These are phyloP conservation scores for Cotesia typhae DNA, from an alignment of 1,140 invertebrate species.

Conservation along the genomic window DNA sequence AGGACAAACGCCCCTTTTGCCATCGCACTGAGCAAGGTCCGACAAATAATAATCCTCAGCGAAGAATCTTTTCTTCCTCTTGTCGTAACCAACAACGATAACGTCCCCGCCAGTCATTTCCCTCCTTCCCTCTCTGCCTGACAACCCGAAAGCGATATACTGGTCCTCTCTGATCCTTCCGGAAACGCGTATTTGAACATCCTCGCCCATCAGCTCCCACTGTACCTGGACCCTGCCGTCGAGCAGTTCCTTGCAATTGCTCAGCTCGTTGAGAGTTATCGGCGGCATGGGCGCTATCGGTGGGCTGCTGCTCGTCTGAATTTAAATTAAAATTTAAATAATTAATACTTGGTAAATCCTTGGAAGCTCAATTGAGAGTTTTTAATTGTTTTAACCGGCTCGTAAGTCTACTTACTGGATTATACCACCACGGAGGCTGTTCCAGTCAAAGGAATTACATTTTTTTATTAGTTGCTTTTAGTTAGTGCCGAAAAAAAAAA, in stretches of 20 bases:
- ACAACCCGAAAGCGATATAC: conserved; percentile 88
- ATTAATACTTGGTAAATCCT: too few relatives aligned
- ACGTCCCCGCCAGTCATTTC: conserved; percentile 85
- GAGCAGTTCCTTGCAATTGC: conserved; percentile 83
- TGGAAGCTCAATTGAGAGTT: not conserved
- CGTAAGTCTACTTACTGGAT: conserved; percentile 77
- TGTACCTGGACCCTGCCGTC: conserved; percentile 81
- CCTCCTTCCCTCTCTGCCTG: conserved; percentile 75
- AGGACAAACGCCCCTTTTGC: conserved; percentile 84
- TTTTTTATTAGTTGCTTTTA: conserved; percentile 13
- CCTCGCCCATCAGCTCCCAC: conserved; percentile 79
- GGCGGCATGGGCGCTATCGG: conserved; percentile 66
- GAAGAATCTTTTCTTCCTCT: conserved; percentile 73
- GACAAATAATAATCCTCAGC: conserved; percentile 88
- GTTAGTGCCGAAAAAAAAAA: not conserved
- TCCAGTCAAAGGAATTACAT: conserved; percentile 40
- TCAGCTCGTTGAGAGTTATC: conserved; percentile 62
- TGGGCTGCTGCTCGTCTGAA: conserved; percentile 74
- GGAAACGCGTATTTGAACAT: conserved; percentile 78
- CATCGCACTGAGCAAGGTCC: conserved; percentile 82
- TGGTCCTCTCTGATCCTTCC: conserved; percentile 82
- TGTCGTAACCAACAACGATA: conserved; percentile 83
- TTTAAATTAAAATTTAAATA: not conserved
- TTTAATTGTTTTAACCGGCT: not conserved
- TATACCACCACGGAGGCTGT: conserved; percentile 89